These are phyloP conservation scores for Drosophila buzzatii DNA, from an alignment of 2,888 invertebrate species.

Conservation along the genomic window DNA sequence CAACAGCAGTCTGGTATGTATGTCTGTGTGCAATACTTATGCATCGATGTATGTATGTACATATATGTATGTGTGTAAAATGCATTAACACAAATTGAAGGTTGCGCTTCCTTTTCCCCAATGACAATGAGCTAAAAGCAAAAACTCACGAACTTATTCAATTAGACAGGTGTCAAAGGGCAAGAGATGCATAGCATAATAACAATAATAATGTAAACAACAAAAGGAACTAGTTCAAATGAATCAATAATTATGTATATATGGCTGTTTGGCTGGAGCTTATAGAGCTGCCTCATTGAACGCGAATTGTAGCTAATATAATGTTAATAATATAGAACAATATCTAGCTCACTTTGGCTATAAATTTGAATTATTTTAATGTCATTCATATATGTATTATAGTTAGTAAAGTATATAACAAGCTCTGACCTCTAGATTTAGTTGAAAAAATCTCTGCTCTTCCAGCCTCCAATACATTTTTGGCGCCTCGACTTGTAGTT, in stretches of 20 bases:
- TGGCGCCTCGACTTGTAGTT: background rate
- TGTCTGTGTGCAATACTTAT: slow-evolving; percentile 12
- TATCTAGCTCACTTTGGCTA: no score
- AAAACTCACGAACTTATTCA: slow-evolving; percentile 9
- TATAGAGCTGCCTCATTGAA: background rate
- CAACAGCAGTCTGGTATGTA: slow-evolving; percentile 6
- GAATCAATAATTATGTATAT: background rate
- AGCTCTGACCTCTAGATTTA: background rate
- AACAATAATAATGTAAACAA: background rate
- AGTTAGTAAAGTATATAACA: no score
- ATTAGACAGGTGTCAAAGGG: slow-evolving; percentile 4
- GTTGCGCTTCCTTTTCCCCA: slow-evolving; percentile 15
- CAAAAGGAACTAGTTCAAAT: background rate
- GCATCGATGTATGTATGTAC: slow-evolving; percentile 3
- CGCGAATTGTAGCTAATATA: background rate
- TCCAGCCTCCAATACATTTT: background rate
- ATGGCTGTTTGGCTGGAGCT: background rate
- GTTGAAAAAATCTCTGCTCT: background rate
- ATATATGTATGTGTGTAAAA: slow-evolving; percentile 1
- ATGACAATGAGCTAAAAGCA: slow-evolving; percentile 22
- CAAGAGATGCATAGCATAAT: background rate
- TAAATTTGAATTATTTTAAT: no score
- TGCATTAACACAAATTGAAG: slow-evolving; percentile 23
- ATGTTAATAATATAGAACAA: background rate
- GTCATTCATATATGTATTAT: no score